Evolutionary conservation across 2,888 invertebrate species (phyloP).

Genomic region (Hirtodrosophila confusa): DNA sequence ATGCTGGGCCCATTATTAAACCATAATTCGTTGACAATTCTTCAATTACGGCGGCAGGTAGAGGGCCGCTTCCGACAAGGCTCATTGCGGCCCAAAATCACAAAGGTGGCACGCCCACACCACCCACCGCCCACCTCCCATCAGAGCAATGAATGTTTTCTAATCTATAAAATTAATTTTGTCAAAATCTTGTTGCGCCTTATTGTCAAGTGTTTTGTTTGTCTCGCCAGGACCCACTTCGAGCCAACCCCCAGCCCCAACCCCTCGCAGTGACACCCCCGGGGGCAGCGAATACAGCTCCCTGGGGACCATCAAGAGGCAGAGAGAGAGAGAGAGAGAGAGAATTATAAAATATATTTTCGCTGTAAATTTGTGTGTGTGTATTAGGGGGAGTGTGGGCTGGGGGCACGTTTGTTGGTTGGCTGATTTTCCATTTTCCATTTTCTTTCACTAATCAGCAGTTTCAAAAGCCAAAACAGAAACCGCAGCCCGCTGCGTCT

Average conservation of each 20-base stretch:
- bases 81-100: constrained; percentile 48
- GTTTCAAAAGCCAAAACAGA: constrained; percentile 37
- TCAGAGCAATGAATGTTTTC: constrained; percentile 56
- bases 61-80: constrained; percentile 42
- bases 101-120: too few species aligned
- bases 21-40: constrained; percentile 75
- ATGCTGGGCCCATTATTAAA: constrained; percentile 51
- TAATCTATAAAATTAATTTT: constrained; percentile 79
- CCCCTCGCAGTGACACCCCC: background rate
- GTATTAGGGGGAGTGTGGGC: too few species aligned
- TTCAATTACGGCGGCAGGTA: constrained; percentile 59
- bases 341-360: constrained; percentile 70
- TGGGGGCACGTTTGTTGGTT: constrained; percentile 32
- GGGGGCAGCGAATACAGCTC: constrained; percentile 30
- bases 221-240: constrained; percentile 12
- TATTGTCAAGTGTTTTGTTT: constrained; percentile 55
- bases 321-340: background rate
- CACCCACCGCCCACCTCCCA: too few species aligned
- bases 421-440: constrained; percentile 32
- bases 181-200: constrained; percentile 57
- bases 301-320: constrained; percentile 27
- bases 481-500: constrained; percentile 20
- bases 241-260: background rate
- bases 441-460: constrained; percentile 56
- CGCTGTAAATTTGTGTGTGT: constrained; percentile 50